Evolutionary conservation across 1,140 invertebrate species (phyloP).

Genomic region (Drosophila busckii): DNA sequence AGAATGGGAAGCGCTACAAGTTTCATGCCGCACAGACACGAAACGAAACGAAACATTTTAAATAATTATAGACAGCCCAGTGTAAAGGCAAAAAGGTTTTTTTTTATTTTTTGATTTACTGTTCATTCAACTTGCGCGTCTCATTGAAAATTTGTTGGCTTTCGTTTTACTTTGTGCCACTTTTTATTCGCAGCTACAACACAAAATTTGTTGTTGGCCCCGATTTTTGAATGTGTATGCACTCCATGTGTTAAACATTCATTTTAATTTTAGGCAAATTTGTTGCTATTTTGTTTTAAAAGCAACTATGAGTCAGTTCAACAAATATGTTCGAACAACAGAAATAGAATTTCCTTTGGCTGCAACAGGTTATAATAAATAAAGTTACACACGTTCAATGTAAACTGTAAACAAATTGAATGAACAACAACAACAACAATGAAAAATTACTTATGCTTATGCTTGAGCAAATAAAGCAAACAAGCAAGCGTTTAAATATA

Average conservation of each 20-base stretch:
- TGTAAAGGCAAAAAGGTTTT: slow-evolving; percentile 13
- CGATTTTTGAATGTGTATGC: slow-evolving; percentile 14
- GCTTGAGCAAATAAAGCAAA: slow-evolving; percentile 44
- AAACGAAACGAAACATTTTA: slow-evolving; percentile 17
- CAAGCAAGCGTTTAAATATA: slow-evolving; percentile 42
- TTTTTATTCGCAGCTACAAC: slow-evolving; percentile 22
- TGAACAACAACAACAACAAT: too few relatives aligned
- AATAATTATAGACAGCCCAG: slow-evolving; percentile 53
- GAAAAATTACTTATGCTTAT: slow-evolving; percentile 6
- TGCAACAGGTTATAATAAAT: too few relatives aligned
- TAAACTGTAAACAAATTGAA: too few relatives aligned
- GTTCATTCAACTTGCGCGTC: slow-evolving; percentile 44
- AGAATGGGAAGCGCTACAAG: slow-evolving; percentile 56
- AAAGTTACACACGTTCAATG: too few relatives aligned
- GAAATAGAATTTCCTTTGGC: too few relatives aligned
- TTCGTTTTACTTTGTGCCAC: slow-evolving; percentile 51
- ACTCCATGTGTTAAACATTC: slow-evolving; percentile 68
- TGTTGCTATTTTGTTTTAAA: slow-evolving; percentile 21
- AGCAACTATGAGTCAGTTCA: too few relatives aligned
- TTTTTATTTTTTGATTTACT: neutral
- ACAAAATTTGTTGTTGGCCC: slow-evolving; percentile 31
- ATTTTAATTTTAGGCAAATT: slow-evolving; percentile 59
- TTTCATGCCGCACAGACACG: slow-evolving; percentile 37
- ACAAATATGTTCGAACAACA: neutral
- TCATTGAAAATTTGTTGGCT: slow-evolving; percentile 51